Evolutionary conservation across 2,797 vertebrate genomes (phyloP), one percentile per base, ranked within the genome.

Genomic region (Hydrocynus forskahlii): DNA sequence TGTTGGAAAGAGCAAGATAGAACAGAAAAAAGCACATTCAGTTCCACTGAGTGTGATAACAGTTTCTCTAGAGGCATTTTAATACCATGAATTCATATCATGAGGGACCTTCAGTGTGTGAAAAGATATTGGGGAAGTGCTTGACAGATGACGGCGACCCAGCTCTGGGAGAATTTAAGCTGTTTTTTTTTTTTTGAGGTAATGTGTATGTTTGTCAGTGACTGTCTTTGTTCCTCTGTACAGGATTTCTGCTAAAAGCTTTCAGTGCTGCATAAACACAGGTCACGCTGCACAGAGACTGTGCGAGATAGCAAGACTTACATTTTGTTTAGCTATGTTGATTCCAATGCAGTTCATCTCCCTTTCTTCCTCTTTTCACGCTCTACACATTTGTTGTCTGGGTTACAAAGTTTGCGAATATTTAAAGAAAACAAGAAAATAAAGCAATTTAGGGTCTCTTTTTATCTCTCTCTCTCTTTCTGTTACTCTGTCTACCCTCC

Each of bases 281-380:
- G 69, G 23, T 54, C 69, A 80, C 38, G 40, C 55, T 55, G 66
- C 9, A 7, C 54, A 43, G 62, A 59, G 69, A 74, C 67, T 17
- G 35, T n/a, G 8, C 9, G 4, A 75, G 78, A 83, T 73, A 66
- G 21, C 54, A 57, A 45, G 29, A 45, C 72, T 82, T 60, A 75
- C 79, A 80, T 71, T 73, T 82, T 38, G 43, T 68, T 57, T 76
- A 21, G 60, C n/a, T 43, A 48, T 74, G 38, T 69, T 77, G 57
- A 84, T 25, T 60, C 25, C 76, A 60, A 54, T 75, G 50, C 25
- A 68, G 17, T 23, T 82, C 52, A 62, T 74, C 23, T 45, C 35
- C 14, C 43, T 70, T n/a, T 75, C 54, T 72, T 7, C 25, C 21
- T 67, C 43, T 29, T 12, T 76, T 55, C 59, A 25, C 3, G 1